Conservation (phyloP, 2,797 vertebrate species). For the Phataginus tricuspis region DNA sequence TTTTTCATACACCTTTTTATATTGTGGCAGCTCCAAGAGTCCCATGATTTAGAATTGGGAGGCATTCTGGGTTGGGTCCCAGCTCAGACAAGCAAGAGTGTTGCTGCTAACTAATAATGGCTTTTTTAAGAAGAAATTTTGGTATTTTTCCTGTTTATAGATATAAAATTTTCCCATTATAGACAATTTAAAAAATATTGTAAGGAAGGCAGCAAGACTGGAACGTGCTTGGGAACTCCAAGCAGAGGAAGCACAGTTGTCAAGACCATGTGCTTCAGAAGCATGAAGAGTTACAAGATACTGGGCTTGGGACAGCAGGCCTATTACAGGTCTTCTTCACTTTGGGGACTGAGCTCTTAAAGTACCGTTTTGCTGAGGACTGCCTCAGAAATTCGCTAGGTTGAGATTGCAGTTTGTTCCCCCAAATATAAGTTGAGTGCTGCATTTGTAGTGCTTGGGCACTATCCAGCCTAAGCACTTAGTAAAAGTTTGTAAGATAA, state of each 20-base stretch:
- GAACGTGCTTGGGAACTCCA: background rate
- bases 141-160: background rate
- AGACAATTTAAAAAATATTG: background rate
- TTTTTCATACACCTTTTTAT: background rate
- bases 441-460: background rate
- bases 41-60: background rate
- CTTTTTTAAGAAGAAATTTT: conserved; percentile 30
- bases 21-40: background rate
- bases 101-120: background rate
- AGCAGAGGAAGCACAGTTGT: background rate
- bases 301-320: background rate
- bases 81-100: background rate
- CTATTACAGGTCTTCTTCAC: background rate
- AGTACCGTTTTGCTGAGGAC: background rate
- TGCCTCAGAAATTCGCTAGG: background rate
- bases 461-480: background rate
- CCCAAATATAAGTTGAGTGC: background rate
- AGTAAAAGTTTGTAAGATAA: background rate
- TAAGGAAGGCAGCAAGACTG: background rate
- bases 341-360: background rate
- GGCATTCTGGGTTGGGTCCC: background rate
- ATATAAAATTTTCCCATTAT: background rate
- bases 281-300: background rate
- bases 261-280: background rate
- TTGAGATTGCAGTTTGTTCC: background rate